Evolutionary conservation across 2,113 vertebrate species (phyloP).

Genomic region (Rhinoderma darwinii): DNA sequence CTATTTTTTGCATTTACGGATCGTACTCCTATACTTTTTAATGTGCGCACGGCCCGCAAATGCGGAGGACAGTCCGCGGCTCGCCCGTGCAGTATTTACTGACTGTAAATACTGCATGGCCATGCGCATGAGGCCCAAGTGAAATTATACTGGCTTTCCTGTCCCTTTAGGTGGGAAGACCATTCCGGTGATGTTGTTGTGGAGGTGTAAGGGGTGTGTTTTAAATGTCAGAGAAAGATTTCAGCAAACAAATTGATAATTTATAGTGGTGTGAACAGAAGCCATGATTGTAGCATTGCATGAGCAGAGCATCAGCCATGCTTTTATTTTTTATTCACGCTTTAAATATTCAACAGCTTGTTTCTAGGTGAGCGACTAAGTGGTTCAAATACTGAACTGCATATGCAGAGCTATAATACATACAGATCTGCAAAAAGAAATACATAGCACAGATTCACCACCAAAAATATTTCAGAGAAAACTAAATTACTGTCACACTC

Average conservation of each 20-base stretch:
- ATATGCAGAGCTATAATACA: not conserved
- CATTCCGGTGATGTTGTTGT: not conserved
- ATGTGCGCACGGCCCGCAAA: too few relatives aligned
- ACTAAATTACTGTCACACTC: too few relatives aligned
- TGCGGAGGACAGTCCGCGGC: too few relatives aligned
- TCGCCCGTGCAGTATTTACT: too few relatives aligned
- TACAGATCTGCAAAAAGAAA: too few relatives aligned
- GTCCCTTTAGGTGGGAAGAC: not conserved
- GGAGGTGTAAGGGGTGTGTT: not conserved
- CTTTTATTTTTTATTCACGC: not conserved
- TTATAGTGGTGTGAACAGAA: not conserved
- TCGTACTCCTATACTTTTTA: too few relatives aligned
- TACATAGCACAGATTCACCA: not conserved
- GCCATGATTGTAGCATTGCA: not conserved
- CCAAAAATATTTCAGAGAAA: not conserved
- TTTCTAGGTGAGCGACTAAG: not conserved
- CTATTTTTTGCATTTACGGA: too few relatives aligned
- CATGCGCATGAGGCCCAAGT: not conserved
- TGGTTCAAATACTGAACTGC: not conserved
- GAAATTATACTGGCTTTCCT: not conserved
- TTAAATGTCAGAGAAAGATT: not conserved
- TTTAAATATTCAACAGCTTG: constrained; percentile 5
- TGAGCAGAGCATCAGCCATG: not conserved
- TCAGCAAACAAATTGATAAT: not conserved
- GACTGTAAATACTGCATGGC: too few relatives aligned